Evolutionary conservation across 2,797 vertebrate species (phyloP).

Genomic region (Pelodytes ibericus): DNA sequence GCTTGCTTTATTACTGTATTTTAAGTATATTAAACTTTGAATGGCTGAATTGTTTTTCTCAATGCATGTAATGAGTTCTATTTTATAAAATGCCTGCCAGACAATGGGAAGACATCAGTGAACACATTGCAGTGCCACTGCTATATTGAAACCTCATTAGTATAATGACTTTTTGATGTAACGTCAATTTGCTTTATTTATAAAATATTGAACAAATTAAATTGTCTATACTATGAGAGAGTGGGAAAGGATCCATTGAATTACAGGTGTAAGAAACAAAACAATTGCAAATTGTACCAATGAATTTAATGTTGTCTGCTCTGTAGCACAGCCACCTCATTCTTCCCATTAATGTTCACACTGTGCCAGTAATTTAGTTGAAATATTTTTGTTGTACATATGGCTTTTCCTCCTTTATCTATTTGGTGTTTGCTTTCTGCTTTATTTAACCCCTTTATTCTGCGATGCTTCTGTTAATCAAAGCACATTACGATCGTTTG

Average conservation of each 20-base stretch:
- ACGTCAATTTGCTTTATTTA: constrained; percentile 52
- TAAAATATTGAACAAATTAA: constrained; percentile 51
- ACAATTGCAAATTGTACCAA: constrained; percentile 39
- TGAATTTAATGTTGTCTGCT: constrained; percentile 38
- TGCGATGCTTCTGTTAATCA: too few species aligned
- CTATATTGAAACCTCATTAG: constrained; percentile 51
- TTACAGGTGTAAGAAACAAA: constrained; percentile 49
- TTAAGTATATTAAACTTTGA: constrained; percentile 32
- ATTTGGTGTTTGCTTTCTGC: neutral
- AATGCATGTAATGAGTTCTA: constrained; percentile 38
- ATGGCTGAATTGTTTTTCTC: constrained; percentile 35
- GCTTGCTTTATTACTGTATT: constrained; percentile 2
- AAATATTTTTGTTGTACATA: constrained; percentile 5
- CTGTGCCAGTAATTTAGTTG: constrained; percentile 30
- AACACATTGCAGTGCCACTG: constrained; percentile 35
- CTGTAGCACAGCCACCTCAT: constrained; percentile 12
- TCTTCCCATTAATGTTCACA: constrained; percentile 32
- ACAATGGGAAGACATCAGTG: constrained; percentile 48
- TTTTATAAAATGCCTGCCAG: constrained; percentile 33
- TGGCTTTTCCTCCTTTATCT: neutral
- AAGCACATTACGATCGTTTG: too few species aligned
- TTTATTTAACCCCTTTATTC: neutral
- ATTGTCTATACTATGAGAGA: constrained; percentile 36
- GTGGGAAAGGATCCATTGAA: constrained; percentile 26
- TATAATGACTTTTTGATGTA: constrained; percentile 51